Evolutionary conservation across 2,113 vertebrate genomes (phyloP).

Genomic region (Gambusia holbrooki): DNA sequence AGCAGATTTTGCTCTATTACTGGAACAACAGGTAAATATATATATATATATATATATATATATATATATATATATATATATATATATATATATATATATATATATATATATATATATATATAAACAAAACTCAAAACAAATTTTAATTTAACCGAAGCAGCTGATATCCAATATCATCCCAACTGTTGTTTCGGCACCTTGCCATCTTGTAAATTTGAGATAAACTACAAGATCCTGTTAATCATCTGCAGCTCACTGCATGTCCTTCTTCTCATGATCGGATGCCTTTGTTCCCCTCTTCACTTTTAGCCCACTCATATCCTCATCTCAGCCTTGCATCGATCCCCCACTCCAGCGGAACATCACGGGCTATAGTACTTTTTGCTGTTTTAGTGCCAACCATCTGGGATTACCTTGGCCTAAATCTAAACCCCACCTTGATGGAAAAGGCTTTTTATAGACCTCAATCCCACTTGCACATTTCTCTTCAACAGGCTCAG

Average conservation of each 20-base stretch:
- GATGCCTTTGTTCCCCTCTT: conserved; percentile 3
- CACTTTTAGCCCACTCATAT: conserved; percentile 7
- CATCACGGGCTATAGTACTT: not conserved
- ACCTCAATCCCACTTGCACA: not conserved
- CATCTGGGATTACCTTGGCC: not conserved
- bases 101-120: no score
- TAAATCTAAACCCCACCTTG: not conserved
- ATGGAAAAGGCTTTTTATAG: conserved; percentile 3
- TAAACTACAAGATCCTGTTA: not conserved
- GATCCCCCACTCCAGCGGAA: not conserved
- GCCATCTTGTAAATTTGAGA: not conserved
- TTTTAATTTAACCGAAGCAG: not conserved
- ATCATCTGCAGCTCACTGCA: not conserved
- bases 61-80: no score
- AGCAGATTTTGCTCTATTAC: no score
- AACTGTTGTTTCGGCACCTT: not conserved
- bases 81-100: no score
- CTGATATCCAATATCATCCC: not conserved
- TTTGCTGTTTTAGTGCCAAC: not conserved
- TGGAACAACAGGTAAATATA: no score
- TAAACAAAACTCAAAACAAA: no score
- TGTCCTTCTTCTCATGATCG: not conserved
- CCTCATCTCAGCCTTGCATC: conserved; percentile 9
- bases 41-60: no score
- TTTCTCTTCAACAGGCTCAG: conserved; percentile 1